Evolutionary conservation across 2,113 vertebrate species (phyloP).

Genomic region (Eurypyga helias): DNA sequence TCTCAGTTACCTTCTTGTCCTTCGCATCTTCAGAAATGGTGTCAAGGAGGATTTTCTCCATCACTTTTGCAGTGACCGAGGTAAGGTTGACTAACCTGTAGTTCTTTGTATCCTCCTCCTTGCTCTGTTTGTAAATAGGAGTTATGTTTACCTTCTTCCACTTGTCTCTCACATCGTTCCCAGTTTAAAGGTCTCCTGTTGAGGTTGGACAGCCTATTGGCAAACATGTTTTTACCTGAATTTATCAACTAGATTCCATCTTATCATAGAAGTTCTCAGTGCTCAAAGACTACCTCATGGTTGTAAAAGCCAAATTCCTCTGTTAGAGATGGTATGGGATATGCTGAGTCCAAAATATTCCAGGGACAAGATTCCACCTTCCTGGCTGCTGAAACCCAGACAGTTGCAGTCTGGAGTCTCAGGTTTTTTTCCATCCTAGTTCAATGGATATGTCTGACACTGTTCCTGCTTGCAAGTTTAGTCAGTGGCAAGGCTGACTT

Average conservation of each 20-base stretch:
- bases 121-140: neutral
- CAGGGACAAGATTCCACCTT: neutral
- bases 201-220: neutral
- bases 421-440: neutral
- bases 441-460: neutral
- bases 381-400: neutral
- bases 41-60: neutral
- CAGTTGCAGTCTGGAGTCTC: neutral
- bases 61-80: neutral
- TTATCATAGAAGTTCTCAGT: neutral
- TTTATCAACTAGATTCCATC: neutral
- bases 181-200: neutral
- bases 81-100: neutral
- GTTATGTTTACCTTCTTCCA: neutral
- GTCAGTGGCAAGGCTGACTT: neutral
- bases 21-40: neutral
- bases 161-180: fast-evolving
- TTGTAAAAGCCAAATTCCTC: neutral
- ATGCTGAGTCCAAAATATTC: neutral
- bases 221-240: neutral
- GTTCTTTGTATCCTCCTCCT: neutral
- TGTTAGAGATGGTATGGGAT: neutral
- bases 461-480: neutral
- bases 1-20: neutral
- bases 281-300: neutral